phyloP scores from a whole-genome alignment of 2,888 invertebrate genomes.

The Tupiocoris notatus region DNA sequence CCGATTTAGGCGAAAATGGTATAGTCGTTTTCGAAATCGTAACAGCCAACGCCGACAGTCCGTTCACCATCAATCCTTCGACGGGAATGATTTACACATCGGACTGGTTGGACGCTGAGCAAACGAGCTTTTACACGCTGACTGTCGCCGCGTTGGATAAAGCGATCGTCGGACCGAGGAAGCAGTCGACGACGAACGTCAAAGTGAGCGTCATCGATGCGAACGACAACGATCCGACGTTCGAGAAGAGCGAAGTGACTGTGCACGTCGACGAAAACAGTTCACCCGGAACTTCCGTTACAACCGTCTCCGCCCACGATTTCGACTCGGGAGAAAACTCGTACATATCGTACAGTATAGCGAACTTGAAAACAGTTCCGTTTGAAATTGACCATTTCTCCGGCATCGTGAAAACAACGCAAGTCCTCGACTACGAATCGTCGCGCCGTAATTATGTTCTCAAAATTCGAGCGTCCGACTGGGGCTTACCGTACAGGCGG shows the following conservation, averaged over 20 bases:
- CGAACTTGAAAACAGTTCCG: constrained; percentile 84
- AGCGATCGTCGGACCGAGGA: constrained; percentile 73
- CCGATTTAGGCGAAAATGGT: constrained; percentile 63
- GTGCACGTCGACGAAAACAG: constrained; percentile 82
- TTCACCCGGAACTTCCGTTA: constrained; percentile 77
- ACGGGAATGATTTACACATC: constrained; percentile 67
- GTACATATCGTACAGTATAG: constrained; percentile 89
- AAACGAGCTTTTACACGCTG: constrained; percentile 74
- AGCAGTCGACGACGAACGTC: constrained; percentile 85
- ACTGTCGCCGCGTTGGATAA: constrained; percentile 87
- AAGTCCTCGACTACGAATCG: constrained; percentile 83
- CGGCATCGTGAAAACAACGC: constrained; percentile 77
- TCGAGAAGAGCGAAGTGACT: constrained; percentile 67
- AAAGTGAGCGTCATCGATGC: constrained; percentile 83
- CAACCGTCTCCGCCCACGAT: constrained; percentile 82
- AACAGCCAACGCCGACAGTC: constrained; percentile 83
- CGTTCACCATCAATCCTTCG: constrained; percentile 73
- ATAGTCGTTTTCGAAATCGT: constrained; percentile 78
- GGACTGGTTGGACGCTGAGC: constrained; percentile 77
- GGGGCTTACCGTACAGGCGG: constrained; percentile 86
- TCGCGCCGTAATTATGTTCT: constrained; percentile 79
- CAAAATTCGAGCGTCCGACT: constrained; percentile 85
- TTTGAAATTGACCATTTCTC: constrained; percentile 93
- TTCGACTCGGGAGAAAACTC: constrained; percentile 90
- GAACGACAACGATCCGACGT: constrained; percentile 90